Conservation (phyloP, 1,140 invertebrate genomes). For the Zaprionus lachaisei region DNA sequence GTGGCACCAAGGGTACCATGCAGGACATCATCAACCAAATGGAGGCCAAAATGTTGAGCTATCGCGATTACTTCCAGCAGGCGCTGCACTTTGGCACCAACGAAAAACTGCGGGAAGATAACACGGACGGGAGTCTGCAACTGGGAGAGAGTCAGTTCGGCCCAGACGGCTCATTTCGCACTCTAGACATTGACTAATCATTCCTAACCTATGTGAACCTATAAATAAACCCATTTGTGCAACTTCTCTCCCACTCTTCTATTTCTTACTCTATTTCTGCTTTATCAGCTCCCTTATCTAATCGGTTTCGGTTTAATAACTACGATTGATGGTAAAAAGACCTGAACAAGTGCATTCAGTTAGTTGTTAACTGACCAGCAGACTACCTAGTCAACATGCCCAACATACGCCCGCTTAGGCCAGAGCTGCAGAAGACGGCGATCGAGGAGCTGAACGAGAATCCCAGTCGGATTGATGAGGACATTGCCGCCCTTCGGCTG, state of each 20-base stretch:
- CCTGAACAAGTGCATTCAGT: slow-evolving; percentile 38
- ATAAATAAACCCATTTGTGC: slow-evolving; percentile 50
- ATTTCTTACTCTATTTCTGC: slow-evolving; percentile 11
- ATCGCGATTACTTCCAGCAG: slow-evolving; percentile 85
- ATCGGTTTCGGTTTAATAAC: slow-evolving; percentile 40
- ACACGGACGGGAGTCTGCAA: slow-evolving; percentile 68
- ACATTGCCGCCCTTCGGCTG: slow-evolving; percentile 86
- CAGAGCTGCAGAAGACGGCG: slow-evolving; percentile 85
- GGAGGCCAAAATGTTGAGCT: slow-evolving; percentile 85
- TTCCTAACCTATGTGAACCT: not conserved
- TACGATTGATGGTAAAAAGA: not conserved
- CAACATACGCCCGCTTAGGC: slow-evolving; percentile 84
- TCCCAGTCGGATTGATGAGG: slow-evolving; percentile 85
- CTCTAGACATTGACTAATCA: slow-evolving; percentile 69
- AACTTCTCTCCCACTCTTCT: slow-evolving; percentile 18
- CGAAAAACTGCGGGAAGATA: slow-evolving; percentile 85
- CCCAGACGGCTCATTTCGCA: slow-evolving; percentile 86
- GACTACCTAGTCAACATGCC: slow-evolving; percentile 54
- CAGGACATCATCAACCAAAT: slow-evolving; percentile 85
- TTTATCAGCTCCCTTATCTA: slow-evolving; percentile 29
- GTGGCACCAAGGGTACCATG: slow-evolving; percentile 85
- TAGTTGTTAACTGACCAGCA: slow-evolving; percentile 31
- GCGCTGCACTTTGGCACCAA: slow-evolving; percentile 85
- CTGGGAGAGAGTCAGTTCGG: slow-evolving; percentile 85
- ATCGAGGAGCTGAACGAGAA: slow-evolving; percentile 87